phyloP scores from a whole-genome alignment of 2,888 invertebrate genomes.

The Gortyna flavago region DNA sequence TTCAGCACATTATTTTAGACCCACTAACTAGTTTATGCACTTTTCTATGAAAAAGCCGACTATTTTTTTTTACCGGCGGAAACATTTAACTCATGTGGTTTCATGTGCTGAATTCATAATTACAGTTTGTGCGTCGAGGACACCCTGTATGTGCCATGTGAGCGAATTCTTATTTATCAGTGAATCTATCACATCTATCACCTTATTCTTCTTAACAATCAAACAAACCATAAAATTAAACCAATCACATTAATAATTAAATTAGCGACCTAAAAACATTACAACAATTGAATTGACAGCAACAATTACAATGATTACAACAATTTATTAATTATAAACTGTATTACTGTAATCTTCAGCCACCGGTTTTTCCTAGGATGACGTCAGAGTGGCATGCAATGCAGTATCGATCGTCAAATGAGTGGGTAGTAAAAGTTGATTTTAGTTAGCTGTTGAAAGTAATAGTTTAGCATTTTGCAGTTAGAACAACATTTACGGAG shows the following conservation, averaged over 20 bases:
- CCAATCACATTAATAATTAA: conserved; percentile 17
- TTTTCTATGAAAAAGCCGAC: too few species aligned
- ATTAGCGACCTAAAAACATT: conserved; percentile 21
- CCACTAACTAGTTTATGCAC: too few species aligned
- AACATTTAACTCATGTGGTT: too few species aligned
- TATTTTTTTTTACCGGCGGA: too few species aligned
- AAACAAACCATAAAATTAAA: conserved; percentile 14
- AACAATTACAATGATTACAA: conserved; percentile 38
- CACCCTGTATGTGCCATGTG: too few species aligned
- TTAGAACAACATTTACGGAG: neutral
- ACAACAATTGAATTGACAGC: conserved; percentile 40
- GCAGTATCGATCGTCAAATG: conserved; percentile 36
- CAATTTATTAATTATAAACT: too few species aligned
- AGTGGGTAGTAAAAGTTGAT: conserved; percentile 20
- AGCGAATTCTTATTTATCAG: neutral
- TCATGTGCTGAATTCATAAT: too few species aligned
- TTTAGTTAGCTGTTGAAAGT: conserved; percentile 11
- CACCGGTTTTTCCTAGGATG: conserved; percentile 47
- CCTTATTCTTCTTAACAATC: neutral
- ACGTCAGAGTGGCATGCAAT: conserved; percentile 46
- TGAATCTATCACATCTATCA: neutral
- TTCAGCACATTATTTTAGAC: too few species aligned
- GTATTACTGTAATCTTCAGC: conserved; percentile 10
- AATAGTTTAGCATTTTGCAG: conserved; percentile 4
- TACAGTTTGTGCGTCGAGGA: too few species aligned